Evolutionary conservation across 30 jellyfish, hydroid and myxozoan species (phyloP).

Genomic region (Aurelia sp.): DNA sequence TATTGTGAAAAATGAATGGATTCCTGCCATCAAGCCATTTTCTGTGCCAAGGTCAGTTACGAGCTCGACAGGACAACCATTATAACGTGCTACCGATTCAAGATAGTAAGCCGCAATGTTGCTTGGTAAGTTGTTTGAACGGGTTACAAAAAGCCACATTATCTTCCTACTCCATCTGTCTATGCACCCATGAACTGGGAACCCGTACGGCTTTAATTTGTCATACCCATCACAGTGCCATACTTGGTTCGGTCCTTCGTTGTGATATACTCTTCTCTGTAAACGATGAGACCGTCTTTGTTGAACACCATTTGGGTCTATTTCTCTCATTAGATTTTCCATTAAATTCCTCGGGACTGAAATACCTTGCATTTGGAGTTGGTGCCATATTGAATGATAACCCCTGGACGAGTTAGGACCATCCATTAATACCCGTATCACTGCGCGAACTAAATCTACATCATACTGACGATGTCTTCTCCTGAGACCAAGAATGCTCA

Average conservation of each 20-base stretch:
- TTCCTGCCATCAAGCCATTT: conserved; percentile 69
- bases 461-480: too few relatives aligned
- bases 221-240: too few relatives aligned
- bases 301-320: not conserved
- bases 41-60: conserved; percentile 78
- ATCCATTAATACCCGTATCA: too few relatives aligned
- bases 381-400: not conserved
- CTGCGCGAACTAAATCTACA: too few relatives aligned
- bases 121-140: conserved; percentile 59
- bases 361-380: not conserved
- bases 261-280: too few relatives aligned
- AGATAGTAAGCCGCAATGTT: conserved; percentile 32
- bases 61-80: conserved; percentile 71
- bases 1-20: conserved; percentile 58
- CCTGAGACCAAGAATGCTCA: too few relatives aligned
- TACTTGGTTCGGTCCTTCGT: too few relatives aligned
- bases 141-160: conserved; percentile 5
- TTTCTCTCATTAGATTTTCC: not conserved
- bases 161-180: conserved; percentile 75
- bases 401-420: not conserved
- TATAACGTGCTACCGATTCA: conserved; percentile 14
- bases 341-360: not conserved
- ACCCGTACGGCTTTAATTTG: conserved; percentile 51
- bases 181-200: conserved; percentile 78
- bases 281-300: too few relatives aligned